Base-by-base conservation (phyloP, 2,888 invertebrate species). In the Electrophaes corylata region DNA sequence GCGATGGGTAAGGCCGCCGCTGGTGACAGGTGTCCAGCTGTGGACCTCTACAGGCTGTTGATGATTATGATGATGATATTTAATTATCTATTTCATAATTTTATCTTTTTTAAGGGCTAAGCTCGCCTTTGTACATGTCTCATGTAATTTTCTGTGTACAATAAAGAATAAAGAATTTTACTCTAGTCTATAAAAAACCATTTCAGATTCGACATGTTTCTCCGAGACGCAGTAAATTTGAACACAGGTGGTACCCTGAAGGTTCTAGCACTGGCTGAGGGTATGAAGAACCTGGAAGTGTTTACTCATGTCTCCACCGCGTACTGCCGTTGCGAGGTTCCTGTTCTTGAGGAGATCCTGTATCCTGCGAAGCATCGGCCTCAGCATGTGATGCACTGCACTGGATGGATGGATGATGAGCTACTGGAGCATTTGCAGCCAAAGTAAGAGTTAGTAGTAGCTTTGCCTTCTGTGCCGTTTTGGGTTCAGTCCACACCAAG, bases 251-350 rank as follows among this genome's bases (percentile, higher is more conserved):
- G 96, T 3, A 97, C 97, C 0, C 93, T 95, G 68, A 93, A 94
- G 73, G 94, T 98, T 66, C 81, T 98, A 29, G 93, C 95, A 14
- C 83, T 98, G 43, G 96, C 96, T 59, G 94, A 95, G 70, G 92
- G 92, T 43, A 93, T 95, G 81, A 92, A 93, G 65, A 93, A 96
- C 12, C 86, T 98, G 37, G 93, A 93, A 81, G 93, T 92, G 61
- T 94, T 97, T 69, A 93, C 97, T 2, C 97, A 99, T 81, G 96
- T 98, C 0, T 98, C 98, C 0, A 99, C 98, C 0, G 95, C 98
- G 0, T 99, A 97, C 83, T 97, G 98, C 67, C 97, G 98, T 77
- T 97, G 98, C 77, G 95, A 97, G 70, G 93, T 96, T 67, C 88
- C 92, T 0, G 86, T 94, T 0, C 78, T 98, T 14, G 96, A 97